A percentile compares a stretch with the other conserved stretches of the same genome.
Conservation (phyloP, 2,113 vertebrate species). For the Pongo pygmaeus region DNA sequence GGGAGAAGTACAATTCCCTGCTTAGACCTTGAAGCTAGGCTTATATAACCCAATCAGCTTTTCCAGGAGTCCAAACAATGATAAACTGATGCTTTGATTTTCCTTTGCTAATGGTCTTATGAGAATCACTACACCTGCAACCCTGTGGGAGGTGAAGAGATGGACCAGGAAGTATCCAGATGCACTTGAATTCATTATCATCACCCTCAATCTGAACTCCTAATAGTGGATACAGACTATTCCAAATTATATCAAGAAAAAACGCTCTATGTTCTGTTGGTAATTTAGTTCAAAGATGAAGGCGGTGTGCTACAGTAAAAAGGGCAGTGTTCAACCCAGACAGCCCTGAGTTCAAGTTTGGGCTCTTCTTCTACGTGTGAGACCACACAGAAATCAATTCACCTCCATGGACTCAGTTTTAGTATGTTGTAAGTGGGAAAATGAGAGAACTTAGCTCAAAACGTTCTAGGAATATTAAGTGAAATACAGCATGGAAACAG, state of each 20-base stretch:
- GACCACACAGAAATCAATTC: not conserved
- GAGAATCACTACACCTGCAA: not conserved
- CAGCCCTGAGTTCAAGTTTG: not conserved
- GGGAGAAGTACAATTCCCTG: not conserved
- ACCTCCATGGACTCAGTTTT: not conserved
- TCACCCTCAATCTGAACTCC: not conserved
- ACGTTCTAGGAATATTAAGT: not conserved
- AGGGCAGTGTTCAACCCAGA: not conserved
- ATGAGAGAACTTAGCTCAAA: not conserved
- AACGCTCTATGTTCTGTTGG: not conserved
- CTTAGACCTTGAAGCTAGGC: not conserved
- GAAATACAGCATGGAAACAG: not conserved
- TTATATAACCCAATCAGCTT: not conserved
- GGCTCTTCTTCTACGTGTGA: not conserved
- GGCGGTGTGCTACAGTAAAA: not conserved
- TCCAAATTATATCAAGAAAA: not conserved
- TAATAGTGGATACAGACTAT: not conserved
- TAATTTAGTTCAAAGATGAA: not conserved
- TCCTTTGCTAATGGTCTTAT: not conserved
- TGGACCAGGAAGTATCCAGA: not conserved
- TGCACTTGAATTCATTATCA: too few relatives aligned
- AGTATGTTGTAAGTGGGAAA: not conserved
- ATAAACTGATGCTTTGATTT: not conserved
- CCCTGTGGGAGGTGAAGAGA: not conserved
- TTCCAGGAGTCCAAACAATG: not conserved